These are phyloP conservation scores for Watsonalla binaria DNA, from an alignment of 2,888 invertebrate genomes.

Conservation along the genomic window DNA sequence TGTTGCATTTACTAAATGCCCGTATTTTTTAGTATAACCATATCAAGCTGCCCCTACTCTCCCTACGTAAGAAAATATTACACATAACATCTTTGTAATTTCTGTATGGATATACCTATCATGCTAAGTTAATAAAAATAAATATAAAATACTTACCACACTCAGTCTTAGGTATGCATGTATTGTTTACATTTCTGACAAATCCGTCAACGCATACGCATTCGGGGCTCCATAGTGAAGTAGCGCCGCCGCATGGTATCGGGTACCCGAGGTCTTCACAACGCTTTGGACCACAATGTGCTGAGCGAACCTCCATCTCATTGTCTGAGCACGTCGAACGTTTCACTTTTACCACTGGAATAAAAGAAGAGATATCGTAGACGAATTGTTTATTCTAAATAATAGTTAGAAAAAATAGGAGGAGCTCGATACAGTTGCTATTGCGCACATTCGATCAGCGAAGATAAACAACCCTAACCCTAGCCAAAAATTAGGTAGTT, in stretches of 20 bases:
- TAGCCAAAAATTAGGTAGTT: too few species aligned
- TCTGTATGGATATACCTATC: not conserved
- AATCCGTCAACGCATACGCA: conserved; percentile 55
- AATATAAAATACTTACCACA: conserved; percentile 45
- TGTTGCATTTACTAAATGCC: too few species aligned
- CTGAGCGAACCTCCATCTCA: conserved; percentile 45
- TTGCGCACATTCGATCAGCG: too few species aligned
- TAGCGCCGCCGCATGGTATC: conserved; percentile 39
- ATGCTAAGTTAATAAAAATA: not conserved
- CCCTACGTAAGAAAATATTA: too few species aligned
- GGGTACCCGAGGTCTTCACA: conserved; percentile 50
- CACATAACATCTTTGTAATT: too few species aligned
- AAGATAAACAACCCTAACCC: too few species aligned
- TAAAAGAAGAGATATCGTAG: conserved; percentile 8
- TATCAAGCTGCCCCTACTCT: too few species aligned
- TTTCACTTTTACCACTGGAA: conserved; percentile 19
- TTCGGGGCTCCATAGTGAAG: conserved; percentile 39
- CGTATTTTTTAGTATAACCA: too few species aligned
- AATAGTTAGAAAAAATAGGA: not conserved
- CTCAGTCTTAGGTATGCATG: conserved; percentile 41
- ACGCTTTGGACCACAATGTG: conserved; percentile 49
- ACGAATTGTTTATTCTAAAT: not conserved
- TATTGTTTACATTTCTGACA: conserved; percentile 40
- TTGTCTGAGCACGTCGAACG: conserved; percentile 37
- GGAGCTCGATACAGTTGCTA: too few species aligned